These are phyloP conservation scores for Netelia virgata DNA, from an alignment of 2,888 invertebrate species.

Conservation along the genomic window DNA sequence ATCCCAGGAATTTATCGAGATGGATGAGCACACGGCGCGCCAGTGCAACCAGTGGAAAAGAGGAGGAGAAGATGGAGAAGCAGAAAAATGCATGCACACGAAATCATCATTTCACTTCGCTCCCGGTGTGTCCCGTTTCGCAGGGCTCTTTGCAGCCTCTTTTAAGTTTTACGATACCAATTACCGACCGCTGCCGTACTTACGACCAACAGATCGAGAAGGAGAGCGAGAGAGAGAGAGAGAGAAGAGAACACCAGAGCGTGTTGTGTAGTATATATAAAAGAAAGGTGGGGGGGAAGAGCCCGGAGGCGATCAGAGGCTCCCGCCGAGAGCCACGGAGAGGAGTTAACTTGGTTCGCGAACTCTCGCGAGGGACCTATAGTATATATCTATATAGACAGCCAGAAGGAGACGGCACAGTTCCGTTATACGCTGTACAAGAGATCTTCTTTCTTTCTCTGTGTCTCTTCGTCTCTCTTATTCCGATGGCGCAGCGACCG, in stretches of 20 bases:
- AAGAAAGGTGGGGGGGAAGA: conserved; percentile 24
- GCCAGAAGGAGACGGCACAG: conserved; percentile 52
- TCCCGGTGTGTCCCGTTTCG: conserved; percentile 72
- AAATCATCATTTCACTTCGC: conserved; percentile 70
- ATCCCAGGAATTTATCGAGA: conserved; percentile 64
- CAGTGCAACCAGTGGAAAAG: conserved; percentile 12
- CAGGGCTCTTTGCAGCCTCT: conserved; percentile 71
- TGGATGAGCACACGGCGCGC: conserved; percentile 34
- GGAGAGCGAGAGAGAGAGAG: conserved; percentile 52
- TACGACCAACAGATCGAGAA: conserved; percentile 60
- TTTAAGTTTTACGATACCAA: conserved; percentile 75
- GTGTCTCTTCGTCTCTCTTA: conserved; percentile 48
- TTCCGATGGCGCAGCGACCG: conserved; percentile 48
- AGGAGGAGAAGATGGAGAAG: background rate
- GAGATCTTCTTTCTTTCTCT: conserved; percentile 41
- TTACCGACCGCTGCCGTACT: conserved; percentile 73
- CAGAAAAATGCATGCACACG: conserved; percentile 62
- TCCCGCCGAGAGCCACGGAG: conserved; percentile 55
- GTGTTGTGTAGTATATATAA: conserved; percentile 54
- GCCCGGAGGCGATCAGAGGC: conserved; percentile 61
- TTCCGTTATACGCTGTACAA: conserved; percentile 62
- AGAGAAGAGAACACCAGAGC: conserved; percentile 55
- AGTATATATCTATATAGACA: conserved; percentile 25
- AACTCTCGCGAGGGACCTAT: conserved; percentile 47
- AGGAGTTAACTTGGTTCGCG: conserved; percentile 63